Base-by-base conservation (phyloP, 2,113 vertebrate genomes). In the Mugil cephalus region DNA sequence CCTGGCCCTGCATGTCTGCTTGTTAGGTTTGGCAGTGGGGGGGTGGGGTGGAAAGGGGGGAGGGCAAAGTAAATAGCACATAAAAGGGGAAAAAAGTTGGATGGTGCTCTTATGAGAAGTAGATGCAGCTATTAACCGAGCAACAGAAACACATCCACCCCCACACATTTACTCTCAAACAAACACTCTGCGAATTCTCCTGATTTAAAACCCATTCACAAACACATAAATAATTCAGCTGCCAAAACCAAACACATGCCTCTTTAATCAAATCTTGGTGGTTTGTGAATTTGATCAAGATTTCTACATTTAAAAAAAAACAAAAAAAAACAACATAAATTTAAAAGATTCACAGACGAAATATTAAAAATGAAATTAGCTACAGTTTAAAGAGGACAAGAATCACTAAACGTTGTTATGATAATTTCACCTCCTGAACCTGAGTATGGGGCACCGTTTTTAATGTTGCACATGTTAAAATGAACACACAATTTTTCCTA, bases 21-120 rank as follows among this genome's bases (percentile, higher is more conserved):
- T 92, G 83, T 90, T 89, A 52, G 63, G 59, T 46, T 87, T 89
- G 89, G 88, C 90, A 52, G 64, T 73, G 47, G 58, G 73, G 74
- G 54, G 21, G 66, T 34, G 36, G 38, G 40, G 15, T 2, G 30
- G 10, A 13, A 39, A 36, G 34, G 10, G 12, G 11, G 17, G 45
- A 34, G 69, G 52, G 69, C 53, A 69, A 73, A 50, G 82, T 63
- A 79, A 91, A 86, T 17, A 62, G 12, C 12, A 46, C 59, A 80
- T 83, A 10, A 79, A 84, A 84, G 0, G 10, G n/a, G n/a, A 19
- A 68, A 62, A 69, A 55, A 54, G 47, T 54, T 87, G 75, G 84
- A 74, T 63, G 7, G 67, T 34, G 56, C 62, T 58, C 64, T 69
- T 64, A 46, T 73, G 80, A 80, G 82, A 80, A 87, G 79, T 77